Evolutionary conservation across 2,888 invertebrate genomes (phyloP).

Genomic region (Caenorhabditis virilis): DNA sequence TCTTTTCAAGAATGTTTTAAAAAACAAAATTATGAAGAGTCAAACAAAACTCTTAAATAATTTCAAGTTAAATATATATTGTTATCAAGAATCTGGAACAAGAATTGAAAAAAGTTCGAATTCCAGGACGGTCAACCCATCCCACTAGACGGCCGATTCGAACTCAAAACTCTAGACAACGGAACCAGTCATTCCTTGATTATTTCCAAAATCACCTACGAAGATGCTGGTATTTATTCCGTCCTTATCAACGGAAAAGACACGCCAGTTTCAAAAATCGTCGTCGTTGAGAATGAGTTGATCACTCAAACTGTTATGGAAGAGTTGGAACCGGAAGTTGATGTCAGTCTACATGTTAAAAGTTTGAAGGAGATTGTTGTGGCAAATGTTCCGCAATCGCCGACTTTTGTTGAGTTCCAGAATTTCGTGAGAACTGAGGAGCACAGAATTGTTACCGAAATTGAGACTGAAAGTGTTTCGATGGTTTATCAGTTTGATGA

Average conservation of each 20-base stretch:
- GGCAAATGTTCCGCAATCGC: conserved; percentile 28
- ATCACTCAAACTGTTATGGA: conserved; percentile 48
- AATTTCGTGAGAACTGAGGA: no score
- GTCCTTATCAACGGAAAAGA: conserved; percentile 51
- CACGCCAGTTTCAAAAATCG: conserved; percentile 56
- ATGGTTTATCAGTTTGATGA: no score
- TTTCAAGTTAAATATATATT: no score
- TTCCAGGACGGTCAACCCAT: conserved; percentile 26
- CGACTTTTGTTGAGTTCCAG: no score
- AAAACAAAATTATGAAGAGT: no score
- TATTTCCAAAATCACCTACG: conserved; percentile 44
- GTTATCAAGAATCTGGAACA: no score
- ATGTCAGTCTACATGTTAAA: conserved; percentile 37
- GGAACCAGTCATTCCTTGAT: conserved; percentile 50
- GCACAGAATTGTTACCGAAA: no score
- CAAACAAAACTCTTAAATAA: conserved; percentile 1
- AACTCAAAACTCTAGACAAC: conserved; percentile 22
- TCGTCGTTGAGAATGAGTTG: conserved; percentile 49
- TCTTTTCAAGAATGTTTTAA: no score
- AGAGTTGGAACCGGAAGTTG: conserved; percentile 45
- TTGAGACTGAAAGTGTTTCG: no score
- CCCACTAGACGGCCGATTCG: conserved; percentile 12
- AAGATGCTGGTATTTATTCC: conserved; percentile 56
- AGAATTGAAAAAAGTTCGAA: no score
- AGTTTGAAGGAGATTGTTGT: conserved; percentile 23